Percentiles rank a stretch among this genome's conserved stretches.
Evolutionary conservation across 2,888 invertebrate species (phyloP).

Genomic region (Scaptomyza polygonia): DNA sequence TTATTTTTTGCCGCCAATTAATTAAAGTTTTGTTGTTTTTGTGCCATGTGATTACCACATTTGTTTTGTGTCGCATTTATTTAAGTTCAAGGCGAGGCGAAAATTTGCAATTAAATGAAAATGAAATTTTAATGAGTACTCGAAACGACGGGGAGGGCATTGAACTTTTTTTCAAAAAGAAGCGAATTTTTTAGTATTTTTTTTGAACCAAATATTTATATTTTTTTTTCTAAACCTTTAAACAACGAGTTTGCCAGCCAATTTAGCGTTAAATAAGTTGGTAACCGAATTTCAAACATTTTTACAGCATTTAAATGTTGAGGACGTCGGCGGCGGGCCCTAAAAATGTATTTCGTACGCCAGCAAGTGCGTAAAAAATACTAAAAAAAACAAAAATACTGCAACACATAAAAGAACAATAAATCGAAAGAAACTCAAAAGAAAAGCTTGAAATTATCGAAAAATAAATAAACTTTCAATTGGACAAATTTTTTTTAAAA

Average conservation of each 20-base stretch:
- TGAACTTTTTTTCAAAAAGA: conserved; percentile 54
- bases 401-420: conserved; percentile 7
- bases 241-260: conserved; percentile 55
- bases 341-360: conserved; percentile 79
- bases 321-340: conserved; percentile 24
- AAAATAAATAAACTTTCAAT: neutral
- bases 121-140: conserved; percentile 73
- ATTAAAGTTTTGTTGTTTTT: conserved; percentile 8
- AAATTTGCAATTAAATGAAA: conserved; percentile 77
- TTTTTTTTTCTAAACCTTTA: neutral
- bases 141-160: conserved; percentile 39
- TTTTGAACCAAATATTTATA: neutral
- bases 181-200: conserved; percentile 23
- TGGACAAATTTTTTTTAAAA: conserved; percentile 37
- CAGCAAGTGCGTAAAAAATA: conserved; percentile 80
- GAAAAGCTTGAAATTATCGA: neutral
- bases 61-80: conserved; percentile 10
- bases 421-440: neutral
- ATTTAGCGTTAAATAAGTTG: neutral
- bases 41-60: conserved; percentile 2
- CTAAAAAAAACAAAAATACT: conserved; percentile 43
- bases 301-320: conserved; percentile 63
- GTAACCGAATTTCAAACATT: conserved; percentile 21
- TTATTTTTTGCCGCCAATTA: conserved; percentile 27
- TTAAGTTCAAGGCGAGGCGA: conserved; percentile 60